These are phyloP conservation scores for Kuschelorhynchus macadamiae DNA, from an alignment of 2,888 invertebrate genomes.

Conservation along the genomic window DNA sequence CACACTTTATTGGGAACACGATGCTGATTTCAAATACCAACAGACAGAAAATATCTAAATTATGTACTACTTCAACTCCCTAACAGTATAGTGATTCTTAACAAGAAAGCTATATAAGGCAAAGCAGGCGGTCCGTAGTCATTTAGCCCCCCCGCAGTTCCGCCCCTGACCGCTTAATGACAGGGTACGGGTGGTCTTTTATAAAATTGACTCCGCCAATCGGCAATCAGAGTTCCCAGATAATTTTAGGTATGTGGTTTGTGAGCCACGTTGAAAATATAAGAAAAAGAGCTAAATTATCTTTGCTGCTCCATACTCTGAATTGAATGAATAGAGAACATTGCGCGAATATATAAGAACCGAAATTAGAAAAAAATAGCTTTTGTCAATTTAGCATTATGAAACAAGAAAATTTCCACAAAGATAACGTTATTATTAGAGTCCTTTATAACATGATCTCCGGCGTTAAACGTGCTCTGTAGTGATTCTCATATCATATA, in stretches of 20 bases:
- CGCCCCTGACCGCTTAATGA: slow-evolving; percentile 50
- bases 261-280: neutral
- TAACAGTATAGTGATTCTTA: slow-evolving; percentile 21
- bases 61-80: slow-evolving; percentile 9
- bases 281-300: neutral
- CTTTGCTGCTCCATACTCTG: neutral
- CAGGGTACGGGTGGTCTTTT: slow-evolving; percentile 48
- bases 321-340: no score
- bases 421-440: no score
- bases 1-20: no score
- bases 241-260: slow-evolving; percentile 27
- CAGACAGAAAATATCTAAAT: neutral
- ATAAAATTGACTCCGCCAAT: slow-evolving; percentile 42
- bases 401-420: no score
- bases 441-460: no score
- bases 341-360: no score
- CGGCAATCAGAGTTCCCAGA: slow-evolving; percentile 26
- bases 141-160: slow-evolving; percentile 43
- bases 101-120: slow-evolving; percentile 43
- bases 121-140: slow-evolving; percentile 43
- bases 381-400: no score
- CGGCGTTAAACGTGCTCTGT: no score
- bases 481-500: no score
- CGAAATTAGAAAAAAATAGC: no score
- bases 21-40: no score